These are phyloP conservation scores for Semicossyphus pulcher DNA, from an alignment of 2,113 vertebrate genomes.

Conservation along the genomic window DNA sequence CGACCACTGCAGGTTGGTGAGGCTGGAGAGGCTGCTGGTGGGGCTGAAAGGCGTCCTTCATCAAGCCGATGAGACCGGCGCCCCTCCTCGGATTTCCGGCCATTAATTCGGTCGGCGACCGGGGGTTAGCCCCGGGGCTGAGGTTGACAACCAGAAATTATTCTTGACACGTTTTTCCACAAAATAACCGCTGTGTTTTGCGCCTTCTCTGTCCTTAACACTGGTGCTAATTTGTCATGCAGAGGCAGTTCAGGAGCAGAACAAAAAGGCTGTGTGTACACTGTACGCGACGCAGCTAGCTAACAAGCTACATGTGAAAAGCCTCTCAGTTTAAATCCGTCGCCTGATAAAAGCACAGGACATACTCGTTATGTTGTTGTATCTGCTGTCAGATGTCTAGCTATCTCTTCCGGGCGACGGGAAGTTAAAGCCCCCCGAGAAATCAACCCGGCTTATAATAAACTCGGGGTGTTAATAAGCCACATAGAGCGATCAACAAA, in stretches of 20 bases:
- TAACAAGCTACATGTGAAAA: constrained; percentile 67
- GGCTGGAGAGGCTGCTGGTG: constrained; percentile 93
- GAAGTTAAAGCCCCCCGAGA: constrained; percentile 9
- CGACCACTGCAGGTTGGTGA: constrained; percentile 92
- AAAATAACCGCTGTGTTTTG: constrained; percentile 2
- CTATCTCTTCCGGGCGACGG: constrained; percentile 10
- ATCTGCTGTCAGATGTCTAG: neutral
- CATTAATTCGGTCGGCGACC: constrained; percentile 79
- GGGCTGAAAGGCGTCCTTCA: constrained; percentile 98
- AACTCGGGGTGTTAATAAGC: constrained; percentile 51
- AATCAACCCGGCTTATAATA: constrained; percentile 29
- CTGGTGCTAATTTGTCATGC: constrained; percentile 39
- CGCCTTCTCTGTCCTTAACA: constrained; percentile 3
- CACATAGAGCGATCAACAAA: constrained; percentile 52
- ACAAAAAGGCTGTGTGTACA: constrained; percentile 62
- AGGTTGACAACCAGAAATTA: constrained; percentile 53
- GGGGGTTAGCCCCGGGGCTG: constrained; percentile 68
- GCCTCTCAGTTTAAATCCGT: constrained; percentile 1
- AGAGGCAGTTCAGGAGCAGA: constrained; percentile 35
- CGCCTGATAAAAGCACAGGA: constrained; percentile 1
- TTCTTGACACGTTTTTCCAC: constrained; percentile 38
- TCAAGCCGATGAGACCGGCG: constrained; percentile 93
- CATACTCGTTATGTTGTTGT: constrained; percentile 4
- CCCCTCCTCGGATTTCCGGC: constrained; percentile 91
- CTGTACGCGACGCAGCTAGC: constrained; percentile 59